Evolutionary conservation across 1,140 invertebrate species (phyloP), one percentile per base, ranked within the genome.

Genomic region (Diprion similis): DNA sequence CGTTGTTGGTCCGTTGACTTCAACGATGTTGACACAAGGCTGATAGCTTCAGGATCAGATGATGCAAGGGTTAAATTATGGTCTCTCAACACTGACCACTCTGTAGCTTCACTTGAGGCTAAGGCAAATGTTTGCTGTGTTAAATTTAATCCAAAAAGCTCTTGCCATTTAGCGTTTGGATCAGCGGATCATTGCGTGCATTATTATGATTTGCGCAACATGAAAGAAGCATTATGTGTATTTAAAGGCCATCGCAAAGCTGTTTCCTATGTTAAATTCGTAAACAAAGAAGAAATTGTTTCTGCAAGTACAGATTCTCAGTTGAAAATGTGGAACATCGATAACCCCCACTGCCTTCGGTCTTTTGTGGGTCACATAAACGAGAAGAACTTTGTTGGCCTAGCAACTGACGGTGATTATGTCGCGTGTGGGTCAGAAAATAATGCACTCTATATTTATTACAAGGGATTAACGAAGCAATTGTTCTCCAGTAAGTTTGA

Each of bases 1-100:
- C 89, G 97, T 70, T 98, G 96, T 84, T 99, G 97, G 97, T 97
- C 95, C 78, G 97, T 99, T 10, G 97, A 99, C 89, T 99, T 98
- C 84, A 99, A 98, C 84, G 92, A 94, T 75, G 93, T 97, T 64
- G 97, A 99, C 85, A 96, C 97, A 6, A 90, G 96, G 71, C 85
- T 99, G 11, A 93, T 99, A 72, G 97, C 97, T 7, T 98, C 96
- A 1, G 97, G 97, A 10, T 98, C 96, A 0, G 97, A 99, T 89
- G 97, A 99, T 89, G 94, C 96, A 11, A 92, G 95, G 84, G 97
- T 99, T 1, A 98, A 98, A 88, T 89, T 99, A 4, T 99, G 97
- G 96, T 94, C 96, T 11, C 89, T 97, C 1, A 96, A 96, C 84
- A 91, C 91, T 13, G 95, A 97, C 73, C 93, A 96, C 81, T 98